Conservation (phyloP, 2,113 vertebrate species). For the Sardina pilchardus region DNA sequence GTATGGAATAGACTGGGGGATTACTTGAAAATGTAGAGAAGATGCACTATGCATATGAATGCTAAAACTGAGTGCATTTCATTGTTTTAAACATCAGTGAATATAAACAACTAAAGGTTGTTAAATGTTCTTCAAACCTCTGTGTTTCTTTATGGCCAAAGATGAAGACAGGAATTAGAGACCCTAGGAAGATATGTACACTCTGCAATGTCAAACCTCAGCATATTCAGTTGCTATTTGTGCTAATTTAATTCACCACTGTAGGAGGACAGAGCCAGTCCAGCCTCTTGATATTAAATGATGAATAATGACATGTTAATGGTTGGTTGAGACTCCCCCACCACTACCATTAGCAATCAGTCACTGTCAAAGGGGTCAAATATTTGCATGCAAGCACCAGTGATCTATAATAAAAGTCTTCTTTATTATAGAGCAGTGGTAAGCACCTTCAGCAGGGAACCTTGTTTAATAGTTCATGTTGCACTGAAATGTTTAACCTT, state of each 20-base stretch:
- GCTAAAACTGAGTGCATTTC: too few relatives aligned
- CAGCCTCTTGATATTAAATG: constrained; percentile 71
- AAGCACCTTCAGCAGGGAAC: constrained; percentile 37
- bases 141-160: background rate
- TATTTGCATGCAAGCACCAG: constrained; percentile 70
- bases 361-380: constrained; percentile 81
- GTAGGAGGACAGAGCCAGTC: constrained; percentile 40
- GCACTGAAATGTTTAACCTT: background rate
- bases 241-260: background rate
- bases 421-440: constrained; percentile 17
- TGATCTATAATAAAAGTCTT: background rate
- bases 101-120: background rate
- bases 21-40: too few relatives aligned
- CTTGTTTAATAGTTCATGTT: constrained; percentile 8
- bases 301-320: constrained; percentile 86
- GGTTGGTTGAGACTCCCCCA: constrained; percentile 65
- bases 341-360: constrained; percentile 74
- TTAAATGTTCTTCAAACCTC: background rate
- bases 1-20: too few relatives aligned
- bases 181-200: background rate
- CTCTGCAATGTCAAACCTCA: background rate
- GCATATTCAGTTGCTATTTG: background rate
- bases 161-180: background rate
- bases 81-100: too few relatives aligned
- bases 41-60: too few relatives aligned